Evolutionary conservation across 2,113 vertebrate species (phyloP).

Genomic region (Eurystomus gularis): DNA sequence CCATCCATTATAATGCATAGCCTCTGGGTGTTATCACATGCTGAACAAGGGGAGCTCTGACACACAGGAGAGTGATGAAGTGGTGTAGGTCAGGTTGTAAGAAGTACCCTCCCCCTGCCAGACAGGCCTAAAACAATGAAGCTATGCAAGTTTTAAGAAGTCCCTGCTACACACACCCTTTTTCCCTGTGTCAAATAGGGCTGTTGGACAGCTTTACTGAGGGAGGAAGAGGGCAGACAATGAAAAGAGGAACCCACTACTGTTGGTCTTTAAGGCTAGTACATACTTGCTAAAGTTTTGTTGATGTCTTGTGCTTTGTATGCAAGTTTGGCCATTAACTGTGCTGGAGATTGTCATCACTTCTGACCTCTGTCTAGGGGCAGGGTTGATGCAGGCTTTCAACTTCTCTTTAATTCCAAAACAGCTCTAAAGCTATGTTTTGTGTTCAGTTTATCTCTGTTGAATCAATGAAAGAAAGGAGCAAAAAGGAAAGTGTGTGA

Average conservation of each 20-base stretch:
- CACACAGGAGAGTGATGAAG: not conserved
- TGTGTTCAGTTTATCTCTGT: not conserved
- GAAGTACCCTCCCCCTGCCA: not conserved
- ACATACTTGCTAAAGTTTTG: not conserved
- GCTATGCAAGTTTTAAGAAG: no score
- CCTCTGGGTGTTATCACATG: rapidly evolving
- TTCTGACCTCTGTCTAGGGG: not conserved
- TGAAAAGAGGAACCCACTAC: rapidly evolving
- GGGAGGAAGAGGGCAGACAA: not conserved
- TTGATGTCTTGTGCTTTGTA: rapidly evolving
- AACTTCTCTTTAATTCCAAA: not conserved
- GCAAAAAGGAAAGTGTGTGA: not conserved
- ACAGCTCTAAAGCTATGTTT: not conserved
- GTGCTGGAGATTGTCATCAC: not conserved
- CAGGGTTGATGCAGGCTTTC: not conserved
- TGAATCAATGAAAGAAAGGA: not conserved
- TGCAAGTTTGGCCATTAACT: not conserved
- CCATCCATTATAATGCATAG: not conserved
- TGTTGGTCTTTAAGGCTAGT: not conserved
- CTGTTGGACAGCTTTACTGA: not conserved
- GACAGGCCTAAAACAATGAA: not conserved
- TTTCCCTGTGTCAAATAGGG: not conserved
- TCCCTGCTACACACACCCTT: not conserved
- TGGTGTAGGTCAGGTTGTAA: not conserved
- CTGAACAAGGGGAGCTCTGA: not conserved